A percentile compares a stretch with the other conserved stretches of the same genome.
Evolutionary conservation across 2,797 vertebrate species (phyloP).

Genomic region (Cryptoblepharus egeriae): DNA sequence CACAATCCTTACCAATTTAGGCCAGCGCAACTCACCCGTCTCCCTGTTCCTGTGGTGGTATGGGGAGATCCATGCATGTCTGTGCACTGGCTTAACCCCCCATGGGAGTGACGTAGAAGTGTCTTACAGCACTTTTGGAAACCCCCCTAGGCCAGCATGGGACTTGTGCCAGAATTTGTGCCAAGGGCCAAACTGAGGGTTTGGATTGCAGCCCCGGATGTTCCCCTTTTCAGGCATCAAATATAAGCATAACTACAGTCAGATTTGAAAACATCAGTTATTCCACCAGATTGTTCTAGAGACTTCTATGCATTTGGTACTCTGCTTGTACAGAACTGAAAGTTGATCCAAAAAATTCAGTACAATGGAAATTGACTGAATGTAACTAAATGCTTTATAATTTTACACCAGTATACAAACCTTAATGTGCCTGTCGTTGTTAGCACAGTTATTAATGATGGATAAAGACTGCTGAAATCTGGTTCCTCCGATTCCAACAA

Average conservation of each 20-base stretch:
- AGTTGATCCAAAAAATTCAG: not conserved
- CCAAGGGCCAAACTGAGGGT: too few relatives aligned
- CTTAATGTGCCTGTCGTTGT: slow-evolving; percentile 94
- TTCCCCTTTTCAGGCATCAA: not conserved
- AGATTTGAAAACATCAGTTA: not conserved
- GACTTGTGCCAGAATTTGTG: too few relatives aligned
- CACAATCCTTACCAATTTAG: too few relatives aligned
- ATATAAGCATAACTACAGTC: not conserved
- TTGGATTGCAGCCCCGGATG: too few relatives aligned
- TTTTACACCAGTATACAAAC: slow-evolving; percentile 72
- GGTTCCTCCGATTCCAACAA: slow-evolving; percentile 95
- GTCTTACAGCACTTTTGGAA: too few relatives aligned
- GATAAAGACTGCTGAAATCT: slow-evolving; percentile 98
- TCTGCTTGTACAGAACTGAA: not conserved
- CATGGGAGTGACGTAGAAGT: too few relatives aligned
- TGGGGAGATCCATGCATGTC: too few relatives aligned
- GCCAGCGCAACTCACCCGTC: too few relatives aligned
- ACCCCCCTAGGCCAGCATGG: too few relatives aligned
- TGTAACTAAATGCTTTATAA: slow-evolving; percentile 13
- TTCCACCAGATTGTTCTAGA: not conserved
- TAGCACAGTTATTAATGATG: slow-evolving; percentile 98
- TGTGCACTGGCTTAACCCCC: too few relatives aligned
- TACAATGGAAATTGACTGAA: not conserved
- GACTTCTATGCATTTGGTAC: not conserved
- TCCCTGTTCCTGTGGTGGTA: too few relatives aligned